phyloP scores from a whole-genome alignment of 2,113 vertebrate species.

The Chionis minor region DNA sequence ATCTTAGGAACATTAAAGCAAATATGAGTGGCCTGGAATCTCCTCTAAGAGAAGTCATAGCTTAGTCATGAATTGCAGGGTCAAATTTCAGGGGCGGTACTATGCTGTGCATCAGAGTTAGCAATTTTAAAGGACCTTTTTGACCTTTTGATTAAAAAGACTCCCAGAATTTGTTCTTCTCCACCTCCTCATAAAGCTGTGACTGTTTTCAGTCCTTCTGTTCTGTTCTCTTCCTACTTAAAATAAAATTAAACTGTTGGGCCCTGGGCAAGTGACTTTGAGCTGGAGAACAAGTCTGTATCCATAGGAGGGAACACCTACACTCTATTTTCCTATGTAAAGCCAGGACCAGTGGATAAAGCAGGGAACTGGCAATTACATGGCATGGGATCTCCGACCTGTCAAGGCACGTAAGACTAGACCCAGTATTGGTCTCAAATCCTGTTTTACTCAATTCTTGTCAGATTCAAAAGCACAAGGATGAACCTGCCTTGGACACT shows the following conservation, averaged over 20 bases:
- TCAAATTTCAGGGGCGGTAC: neutral
- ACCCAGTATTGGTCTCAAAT: accelerated
- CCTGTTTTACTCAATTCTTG: neutral
- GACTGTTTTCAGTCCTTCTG: conserved; percentile 31
- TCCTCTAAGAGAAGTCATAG: neutral
- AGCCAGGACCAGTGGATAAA: neutral
- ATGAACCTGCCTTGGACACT: accelerated
- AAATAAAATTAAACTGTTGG: conserved; percentile 20
- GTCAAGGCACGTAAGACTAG: neutral
- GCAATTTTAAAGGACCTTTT: neutral
- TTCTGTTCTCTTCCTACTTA: neutral
- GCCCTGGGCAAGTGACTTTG: neutral
- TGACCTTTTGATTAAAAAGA: conserved; percentile 39
- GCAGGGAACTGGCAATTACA: neutral
- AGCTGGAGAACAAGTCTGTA: neutral
- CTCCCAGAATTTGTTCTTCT: neutral
- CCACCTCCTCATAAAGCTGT: conserved; percentile 52
- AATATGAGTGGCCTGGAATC: neutral
- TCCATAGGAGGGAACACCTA: neutral
- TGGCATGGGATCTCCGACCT: neutral
- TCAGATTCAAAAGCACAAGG: neutral
- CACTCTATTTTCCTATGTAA: neutral
- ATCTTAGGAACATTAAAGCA: neutral
- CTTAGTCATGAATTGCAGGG: neutral
- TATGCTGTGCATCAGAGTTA: neutral